These are phyloP conservation scores for Tretioscincus oriximinensis DNA, from an alignment of 2,113 vertebrate genomes.

Conservation along the genomic window DNA sequence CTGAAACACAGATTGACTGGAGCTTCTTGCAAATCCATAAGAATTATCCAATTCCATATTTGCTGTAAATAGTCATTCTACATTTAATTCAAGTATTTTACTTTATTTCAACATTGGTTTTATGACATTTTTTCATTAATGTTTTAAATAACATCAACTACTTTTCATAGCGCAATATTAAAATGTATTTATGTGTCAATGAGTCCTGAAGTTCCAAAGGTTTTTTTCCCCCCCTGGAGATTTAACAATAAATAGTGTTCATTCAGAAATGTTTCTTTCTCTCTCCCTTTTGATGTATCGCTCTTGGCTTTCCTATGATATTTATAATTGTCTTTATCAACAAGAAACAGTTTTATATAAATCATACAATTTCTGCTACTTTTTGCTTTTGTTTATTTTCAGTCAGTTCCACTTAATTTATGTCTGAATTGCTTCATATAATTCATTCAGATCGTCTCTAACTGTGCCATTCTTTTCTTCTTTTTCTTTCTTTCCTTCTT, in stretches of 20 bases:
- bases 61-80: constrained; percentile 1
- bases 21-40: not conserved
- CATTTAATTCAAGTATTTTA: not conserved
- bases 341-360: not conserved
- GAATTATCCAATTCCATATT: not conserved
- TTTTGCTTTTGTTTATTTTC: constrained; percentile 26
- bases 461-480: constrained; percentile 62
- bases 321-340: constrained; percentile 8
- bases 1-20: not conserved
- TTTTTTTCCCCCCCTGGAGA: not conserved
- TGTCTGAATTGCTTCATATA: constrained; percentile 9
- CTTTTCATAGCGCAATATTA: not conserved
- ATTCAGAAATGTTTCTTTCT: not conserved
- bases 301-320: constrained; percentile 9
- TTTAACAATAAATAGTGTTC: not conserved
- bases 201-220: not conserved
- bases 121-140: not conserved
- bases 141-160: not conserved
- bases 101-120: not conserved
- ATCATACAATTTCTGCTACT: constrained; percentile 26
- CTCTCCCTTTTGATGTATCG: not conserved
- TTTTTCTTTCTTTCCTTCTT: constrained; percentile 48
- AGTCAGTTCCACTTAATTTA: constrained; percentile 41
- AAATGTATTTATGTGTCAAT: not conserved
- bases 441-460: constrained; percentile 58